Percentiles rank a stretch among this genome's conserved stretches.
Conservation (phyloP, 1,140 invertebrate genomes). For the Cherax quadricarinatus region DNA sequence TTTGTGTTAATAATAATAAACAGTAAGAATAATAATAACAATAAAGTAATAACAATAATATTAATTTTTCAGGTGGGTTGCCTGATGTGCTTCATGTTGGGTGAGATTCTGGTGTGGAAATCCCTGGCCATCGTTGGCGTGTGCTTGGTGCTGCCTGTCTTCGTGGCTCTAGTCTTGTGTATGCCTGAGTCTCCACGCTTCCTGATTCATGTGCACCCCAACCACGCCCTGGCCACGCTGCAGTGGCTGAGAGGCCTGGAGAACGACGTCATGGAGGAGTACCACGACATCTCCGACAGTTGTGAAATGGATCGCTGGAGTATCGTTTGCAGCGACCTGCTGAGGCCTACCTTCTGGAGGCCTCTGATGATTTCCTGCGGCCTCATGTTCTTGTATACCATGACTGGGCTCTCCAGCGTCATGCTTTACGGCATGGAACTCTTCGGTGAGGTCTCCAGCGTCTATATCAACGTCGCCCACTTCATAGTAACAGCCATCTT, state of each 20-base stretch:
- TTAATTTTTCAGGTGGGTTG: slow-evolving; percentile 53
- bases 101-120: slow-evolving; percentile 69
- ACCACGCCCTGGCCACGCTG: slow-evolving; percentile 67
- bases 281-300: slow-evolving; percentile 71
- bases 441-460: slow-evolving; percentile 63
- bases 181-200: slow-evolving; percentile 72
- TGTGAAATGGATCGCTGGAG: slow-evolving; percentile 67
- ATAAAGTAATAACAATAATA: too few relatives aligned
- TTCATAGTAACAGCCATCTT: slow-evolving; percentile 64
- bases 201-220: slow-evolving; percentile 66
- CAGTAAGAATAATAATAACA: too few relatives aligned
- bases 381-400: slow-evolving; percentile 72
- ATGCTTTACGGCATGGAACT: slow-evolving; percentile 68
- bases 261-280: slow-evolving; percentile 72
- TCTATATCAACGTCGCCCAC: slow-evolving; percentile 63
- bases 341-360: slow-evolving; percentile 70
- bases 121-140: slow-evolving; percentile 71
- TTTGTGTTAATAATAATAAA: too few relatives aligned
- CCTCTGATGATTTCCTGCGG: slow-evolving; percentile 69
- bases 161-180: slow-evolving; percentile 66
- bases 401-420: slow-evolving; percentile 69
- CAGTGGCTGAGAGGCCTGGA: slow-evolving; percentile 71
- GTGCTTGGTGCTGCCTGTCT: slow-evolving; percentile 60
- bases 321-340: slow-evolving; percentile 61
- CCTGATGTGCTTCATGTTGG: slow-evolving; percentile 69